Base-by-base conservation (phyloP, 2,888 invertebrate genomes). In the Epinotia nisella region DNA sequence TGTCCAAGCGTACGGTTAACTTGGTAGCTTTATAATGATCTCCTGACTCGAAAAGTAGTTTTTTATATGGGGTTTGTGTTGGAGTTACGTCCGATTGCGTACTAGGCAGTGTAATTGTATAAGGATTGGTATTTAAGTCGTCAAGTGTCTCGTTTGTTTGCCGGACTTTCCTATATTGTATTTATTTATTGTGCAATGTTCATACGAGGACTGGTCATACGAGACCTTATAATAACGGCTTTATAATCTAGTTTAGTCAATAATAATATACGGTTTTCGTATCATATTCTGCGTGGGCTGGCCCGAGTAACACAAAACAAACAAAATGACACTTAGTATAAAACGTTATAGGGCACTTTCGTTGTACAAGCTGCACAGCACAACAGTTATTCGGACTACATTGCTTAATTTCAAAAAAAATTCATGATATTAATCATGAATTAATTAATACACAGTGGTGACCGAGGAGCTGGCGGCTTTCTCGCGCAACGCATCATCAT, bases 111-210 rank as follows among this genome's bases (percentile, higher is more conserved):
- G 68, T 72, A 72, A 72, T 72, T 72, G 72, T 72, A 72, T 72
- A 72, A 72, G 72, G 72, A 61, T 72, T 62, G 72, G 72, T 72
- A 72, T 72, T 72, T 72, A 72, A 68, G 53, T 56, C 72, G 68
- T 72, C 72, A 72, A 72, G 62, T 72, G 68, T 72, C 72, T 62
- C 72, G 60, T 49, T 61, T 72, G 68, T 65, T 71, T 70, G 70
- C 56, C 4, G 56, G 55, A 68, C 68, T 67, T 62, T 72, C 61
- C 68, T 72, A 58, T 62, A 68, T 72, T 62, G 67, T 72, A 67
- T 72, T 71, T 72, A 67, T 72, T 71, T 71, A 72, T 72, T 72
- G 70, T 65, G 61, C 56, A 56, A 61, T 49, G 55, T 66, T 49
- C 49, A 49, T 13, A 66, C 10, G 24, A 2, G 56, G 29, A n/a